Base-by-base conservation (phyloP, 2,888 invertebrate species). In the Heliconius hortense region DNA sequence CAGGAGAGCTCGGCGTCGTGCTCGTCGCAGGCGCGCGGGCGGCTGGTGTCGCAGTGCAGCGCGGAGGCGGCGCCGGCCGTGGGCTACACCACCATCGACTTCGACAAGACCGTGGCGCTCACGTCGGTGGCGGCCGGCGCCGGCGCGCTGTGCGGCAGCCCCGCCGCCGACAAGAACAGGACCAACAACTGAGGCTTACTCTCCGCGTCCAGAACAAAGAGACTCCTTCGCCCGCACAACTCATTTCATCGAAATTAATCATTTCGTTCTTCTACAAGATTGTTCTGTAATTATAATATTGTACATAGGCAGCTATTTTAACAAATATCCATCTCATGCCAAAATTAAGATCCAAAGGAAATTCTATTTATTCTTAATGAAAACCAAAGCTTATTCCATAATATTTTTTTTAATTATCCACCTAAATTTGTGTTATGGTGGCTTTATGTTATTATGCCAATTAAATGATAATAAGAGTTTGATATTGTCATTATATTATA, bases 61-160 rank as follows among this genome's bases (percentile, higher is more conserved):
- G 81, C 88, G 39, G 94, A 93, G 28, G 60, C 62, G 43, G 35
- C 39, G 62, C 60, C 71, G 21, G 39, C 69, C 68, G 94, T 96
- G 81, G 96, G 97, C 71, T 98, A 98, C 86, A 97, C 97, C 13
- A 97, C 97, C 1, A 99, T 99, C 82, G 99, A 99, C 92, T 98
- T 99, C 89, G 96, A 98, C 84, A 97, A 97, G 92, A 99, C 99
- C 0, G 97, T 96, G 73, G 98, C 98, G 31, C 94, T 99, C 43
- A 97, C 97, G 28, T 97, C 97, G 43, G 96, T 96, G 53, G 96
- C 97, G 82, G 95, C 96, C 8, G 95, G 95, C 70, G 94, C 95
- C 84, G 96, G 95, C 80, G 87, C 95, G 71, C 84, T 91, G 56
- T 94, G 95, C 81, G 90, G 93, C 63, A 94, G 94, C 81, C 90